Evolutionary conservation across 1,140 invertebrate genomes (phyloP), one percentile per base, ranked within the genome.

Genomic region (Littorina saxatilis): DNA sequence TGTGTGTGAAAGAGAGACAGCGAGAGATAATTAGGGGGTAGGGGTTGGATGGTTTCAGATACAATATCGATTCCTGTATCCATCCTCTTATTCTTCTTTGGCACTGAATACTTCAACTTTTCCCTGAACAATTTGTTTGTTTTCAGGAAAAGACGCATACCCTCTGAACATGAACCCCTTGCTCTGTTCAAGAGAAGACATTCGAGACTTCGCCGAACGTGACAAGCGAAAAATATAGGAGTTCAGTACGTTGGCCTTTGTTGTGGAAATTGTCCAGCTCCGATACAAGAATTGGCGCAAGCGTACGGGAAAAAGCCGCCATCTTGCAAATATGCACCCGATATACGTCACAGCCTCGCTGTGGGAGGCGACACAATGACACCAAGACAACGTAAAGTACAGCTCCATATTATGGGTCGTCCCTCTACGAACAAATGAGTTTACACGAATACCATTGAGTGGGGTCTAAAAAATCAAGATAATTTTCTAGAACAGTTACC

Each of bases 191-290:
- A 39, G 86, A 13, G 81, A 78, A 15, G 79, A 90, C 9, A 84
- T 91, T 29, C 66, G 43, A 50, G 40, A 85, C 20, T 91, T 90
- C 81, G 90, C 87, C 15, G 39, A 86, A 47, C 76, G 87, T 2
- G 87, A 84, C 15, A 87, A 84, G 70, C 80, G 86, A 23, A n/a
- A n/a, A n/a, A n/a, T n/a, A 66, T 89, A 9, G 91, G 90, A 2
- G 79, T 91, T 0, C 84, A 90, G 72, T 92, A 91, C 77, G 82
- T 91, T 3, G 91, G 91, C 13, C 79, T 92, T 29, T 92, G 91
- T 68, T 92, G 91, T 75, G 91, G 90, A 17, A 90, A 91, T 55
- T 74, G 77, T 2, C 61, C 88, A 3, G 79, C 87, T 47, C 85
- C 87, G 37, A 79, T 84, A 0, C 84, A 90, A 2, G 83, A 83